These are phyloP conservation scores for Nibea albiflora DNA, from an alignment of 2,113 vertebrate genomes.

Conservation along the genomic window DNA sequence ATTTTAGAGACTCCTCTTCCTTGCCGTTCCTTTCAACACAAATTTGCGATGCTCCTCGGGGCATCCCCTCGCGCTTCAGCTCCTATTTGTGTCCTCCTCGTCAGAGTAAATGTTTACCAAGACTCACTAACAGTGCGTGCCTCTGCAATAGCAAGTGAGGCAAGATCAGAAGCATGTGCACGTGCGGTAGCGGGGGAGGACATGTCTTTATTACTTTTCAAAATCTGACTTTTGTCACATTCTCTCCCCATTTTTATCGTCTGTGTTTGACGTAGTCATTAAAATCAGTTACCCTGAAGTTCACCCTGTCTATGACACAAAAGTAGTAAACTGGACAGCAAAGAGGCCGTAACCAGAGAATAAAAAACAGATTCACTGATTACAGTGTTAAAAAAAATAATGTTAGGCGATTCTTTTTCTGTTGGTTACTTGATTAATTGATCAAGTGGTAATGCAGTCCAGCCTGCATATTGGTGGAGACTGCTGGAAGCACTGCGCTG, in stretches of 20 bases:
- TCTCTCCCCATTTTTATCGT: not conserved
- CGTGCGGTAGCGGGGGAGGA: not conserved
- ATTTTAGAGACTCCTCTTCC: conserved; percentile 15
- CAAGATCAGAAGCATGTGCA: not conserved
- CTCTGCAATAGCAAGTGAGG: conserved; percentile 21
- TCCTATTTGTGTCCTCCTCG: conserved; percentile 10
- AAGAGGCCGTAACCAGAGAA: too few relatives aligned
- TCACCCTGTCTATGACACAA: too few relatives aligned
- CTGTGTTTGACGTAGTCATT: not conserved
- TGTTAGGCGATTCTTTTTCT: too few relatives aligned
- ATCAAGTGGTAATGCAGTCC: too few relatives aligned
- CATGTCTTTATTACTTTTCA: not conserved
- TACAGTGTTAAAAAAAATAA: too few relatives aligned
- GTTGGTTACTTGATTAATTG: too few relatives aligned
- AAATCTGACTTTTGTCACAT: not conserved
- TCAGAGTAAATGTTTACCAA: conserved; percentile 62
- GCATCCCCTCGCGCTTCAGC: not conserved
- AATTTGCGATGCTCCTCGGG: not conserved
- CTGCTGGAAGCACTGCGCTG: too few relatives aligned
- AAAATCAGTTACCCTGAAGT: not conserved
- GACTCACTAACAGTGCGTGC: conserved; percentile 34
- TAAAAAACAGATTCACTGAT: too few relatives aligned
- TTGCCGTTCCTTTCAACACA: not conserved
- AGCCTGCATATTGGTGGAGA: too few relatives aligned
- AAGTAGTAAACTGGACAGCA: too few relatives aligned